Percentiles rank a stretch among this genome's conserved stretches.
Conservation (phyloP, 1,140 invertebrate species). For the Lithobius niger region DNA sequence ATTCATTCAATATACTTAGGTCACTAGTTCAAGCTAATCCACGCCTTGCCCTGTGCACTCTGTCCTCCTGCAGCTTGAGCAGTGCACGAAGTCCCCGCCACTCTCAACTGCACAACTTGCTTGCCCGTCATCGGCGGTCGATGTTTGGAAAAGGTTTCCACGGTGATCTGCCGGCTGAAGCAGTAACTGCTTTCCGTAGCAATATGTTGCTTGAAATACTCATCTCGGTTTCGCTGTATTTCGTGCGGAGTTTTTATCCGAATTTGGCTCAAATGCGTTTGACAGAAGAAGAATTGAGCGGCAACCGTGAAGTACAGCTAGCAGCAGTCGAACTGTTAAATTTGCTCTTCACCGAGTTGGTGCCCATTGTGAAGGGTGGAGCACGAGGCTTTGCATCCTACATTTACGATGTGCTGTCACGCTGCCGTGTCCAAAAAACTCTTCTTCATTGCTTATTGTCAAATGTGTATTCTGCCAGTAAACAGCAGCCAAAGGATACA, state of each 20-base stretch:
- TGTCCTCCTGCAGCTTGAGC: constrained; percentile 51
- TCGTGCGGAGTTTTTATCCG: constrained; percentile 66
- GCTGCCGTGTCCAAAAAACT: constrained; percentile 81
- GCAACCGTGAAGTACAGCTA: constrained; percentile 58
- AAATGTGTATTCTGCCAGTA: constrained; percentile 41
- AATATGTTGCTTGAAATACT: constrained; percentile 74
- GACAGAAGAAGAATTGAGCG: constrained; percentile 54
- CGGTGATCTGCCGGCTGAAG: constrained; percentile 43
- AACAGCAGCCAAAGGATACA: constrained; percentile 3
- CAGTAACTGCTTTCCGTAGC: constrained; percentile 42
- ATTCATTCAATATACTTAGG: constrained; percentile 58
- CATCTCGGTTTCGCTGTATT: constrained; percentile 63
- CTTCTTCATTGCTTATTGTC: constrained; percentile 68
- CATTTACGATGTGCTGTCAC: constrained; percentile 60
- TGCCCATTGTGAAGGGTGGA: constrained; percentile 66
- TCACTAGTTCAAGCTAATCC: constrained; percentile 59
- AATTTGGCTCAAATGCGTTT: constrained; percentile 48
- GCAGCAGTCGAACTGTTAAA: constrained; percentile 63
- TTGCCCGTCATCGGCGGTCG: constrained; percentile 64
- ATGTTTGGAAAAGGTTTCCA: constrained; percentile 64
- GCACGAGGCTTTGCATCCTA: constrained; percentile 66
- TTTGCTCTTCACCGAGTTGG: constrained; percentile 59
- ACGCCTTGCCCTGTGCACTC: constrained; percentile 52
- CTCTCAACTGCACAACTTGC: constrained; percentile 44
- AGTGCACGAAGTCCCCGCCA: constrained; percentile 31